These are phyloP conservation scores for Dione vanillae DNA, from an alignment of 2,888 invertebrate genomes.

Conservation along the genomic window DNA sequence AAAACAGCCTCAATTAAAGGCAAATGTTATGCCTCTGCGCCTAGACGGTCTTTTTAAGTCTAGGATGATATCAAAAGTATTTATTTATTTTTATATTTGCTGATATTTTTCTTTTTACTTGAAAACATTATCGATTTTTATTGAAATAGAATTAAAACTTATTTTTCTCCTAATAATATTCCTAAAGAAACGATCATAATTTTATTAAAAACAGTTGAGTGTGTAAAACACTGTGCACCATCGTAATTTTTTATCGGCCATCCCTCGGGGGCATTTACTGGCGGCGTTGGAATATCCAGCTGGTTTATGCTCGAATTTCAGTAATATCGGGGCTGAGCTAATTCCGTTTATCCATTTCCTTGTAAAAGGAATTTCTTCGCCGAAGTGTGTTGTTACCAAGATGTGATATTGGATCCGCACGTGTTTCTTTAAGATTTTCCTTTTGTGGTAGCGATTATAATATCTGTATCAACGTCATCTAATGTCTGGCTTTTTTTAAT, in stretches of 20 bases:
- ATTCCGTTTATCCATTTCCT: conserved; percentile 38
- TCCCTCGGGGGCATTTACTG: conserved; percentile 60
- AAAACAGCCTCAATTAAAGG: not conserved
- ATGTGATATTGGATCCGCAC: conserved; percentile 15
- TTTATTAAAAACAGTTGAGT: conserved; percentile 23
- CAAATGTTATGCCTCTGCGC: too few relatives aligned
- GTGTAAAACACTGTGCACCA: conserved; percentile 47
- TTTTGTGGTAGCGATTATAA: not conserved
- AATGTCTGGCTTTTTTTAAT: too few relatives aligned
- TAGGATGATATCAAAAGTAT: too few relatives aligned
- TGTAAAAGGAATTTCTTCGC: conserved; percentile 30
- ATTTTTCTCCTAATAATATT: too few relatives aligned
- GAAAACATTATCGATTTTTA: not conserved
- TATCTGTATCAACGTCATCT: not conserved
- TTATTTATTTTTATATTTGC: too few relatives aligned
- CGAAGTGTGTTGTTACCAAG: conserved; percentile 21
- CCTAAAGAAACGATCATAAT: not conserved
- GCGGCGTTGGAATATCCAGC: conserved; percentile 33
- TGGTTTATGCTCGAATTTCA: conserved; percentile 41
- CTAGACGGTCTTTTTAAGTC: too few relatives aligned
- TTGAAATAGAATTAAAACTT: too few relatives aligned
- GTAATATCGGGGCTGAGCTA: conserved; percentile 41
- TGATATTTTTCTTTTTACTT: not conserved
- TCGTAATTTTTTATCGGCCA: conserved; percentile 65
- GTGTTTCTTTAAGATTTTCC: not conserved